Evolutionary conservation across 30 jellyfish, hydroid and myxozoan species (phyloP).

Genomic region (Rhopilema esculentum): DNA sequence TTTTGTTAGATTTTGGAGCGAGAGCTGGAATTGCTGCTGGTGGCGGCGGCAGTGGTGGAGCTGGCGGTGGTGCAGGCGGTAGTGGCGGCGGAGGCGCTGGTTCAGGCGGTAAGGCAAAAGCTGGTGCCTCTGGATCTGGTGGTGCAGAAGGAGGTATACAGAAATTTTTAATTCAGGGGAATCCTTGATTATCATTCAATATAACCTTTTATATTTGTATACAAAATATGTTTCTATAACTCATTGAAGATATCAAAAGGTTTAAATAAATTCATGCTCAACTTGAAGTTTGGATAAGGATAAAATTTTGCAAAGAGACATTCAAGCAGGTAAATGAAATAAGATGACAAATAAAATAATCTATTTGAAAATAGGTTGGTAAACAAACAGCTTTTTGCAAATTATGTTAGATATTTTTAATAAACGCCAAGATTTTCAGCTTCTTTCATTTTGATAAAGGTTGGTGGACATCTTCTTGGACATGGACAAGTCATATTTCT

Average conservation of each 20-base stretch:
- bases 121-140: conserved; percentile 72
- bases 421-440: too few relatives aligned
- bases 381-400: too few relatives aligned
- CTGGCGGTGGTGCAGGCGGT: conserved; percentile 48
- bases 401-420: too few relatives aligned
- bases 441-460: conserved; percentile 29
- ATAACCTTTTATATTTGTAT: too few relatives aligned
- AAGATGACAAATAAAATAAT: too few relatives aligned
- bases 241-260: too few relatives aligned
- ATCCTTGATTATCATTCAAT: background rate
- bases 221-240: too few relatives aligned
- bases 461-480: conserved; percentile 76
- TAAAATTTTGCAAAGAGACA: too few relatives aligned
- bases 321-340: too few relatives aligned
- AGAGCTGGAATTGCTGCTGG: conserved; percentile 69
- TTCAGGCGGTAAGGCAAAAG: conserved; percentile 64
- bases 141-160: conserved; percentile 76
- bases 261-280: too few relatives aligned
- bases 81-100: conserved; percentile 63
- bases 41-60: conserved; percentile 47
- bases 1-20: conserved; percentile 67
- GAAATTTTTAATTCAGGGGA: background rate
- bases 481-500: conserved; percentile 58
- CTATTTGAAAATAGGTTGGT: too few relatives aligned
- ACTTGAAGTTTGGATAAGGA: too few relatives aligned